Percentiles rank a stretch among this genome's conserved stretches.
Conservation (phyloP, 92 coral and sea anemone genomes). For the Epizoanthus ramosus region DNA sequence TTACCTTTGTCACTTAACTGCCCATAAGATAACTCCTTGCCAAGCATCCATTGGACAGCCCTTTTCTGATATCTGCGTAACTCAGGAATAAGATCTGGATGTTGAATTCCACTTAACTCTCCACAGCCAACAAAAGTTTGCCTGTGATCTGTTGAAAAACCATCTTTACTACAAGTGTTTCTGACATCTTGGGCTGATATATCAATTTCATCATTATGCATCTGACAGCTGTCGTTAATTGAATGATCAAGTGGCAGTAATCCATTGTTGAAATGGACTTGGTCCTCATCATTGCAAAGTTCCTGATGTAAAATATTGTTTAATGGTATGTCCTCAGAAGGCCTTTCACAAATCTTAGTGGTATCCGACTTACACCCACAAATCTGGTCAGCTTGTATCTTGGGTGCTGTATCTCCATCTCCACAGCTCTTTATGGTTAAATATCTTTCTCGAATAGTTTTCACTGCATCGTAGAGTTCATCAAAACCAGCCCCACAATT, state of each 20-base stretch:
- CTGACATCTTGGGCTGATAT: background rate
- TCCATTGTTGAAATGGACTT: background rate
- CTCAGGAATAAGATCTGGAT: conserved; percentile 72
- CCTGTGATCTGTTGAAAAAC: background rate
- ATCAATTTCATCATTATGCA: background rate
- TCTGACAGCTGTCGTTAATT: background rate
- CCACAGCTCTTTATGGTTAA: background rate
- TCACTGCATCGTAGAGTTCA: conserved; percentile 77
- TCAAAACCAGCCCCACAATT: conserved; percentile 61
- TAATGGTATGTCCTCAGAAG: background rate
- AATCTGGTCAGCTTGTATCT: background rate
- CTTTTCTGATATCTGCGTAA: conserved; percentile 83
- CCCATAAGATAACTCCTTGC: conserved; percentile 54
- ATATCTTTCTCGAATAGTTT: conserved; percentile 51
- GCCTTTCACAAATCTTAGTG: background rate
- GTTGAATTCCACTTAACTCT: conserved; percentile 60
- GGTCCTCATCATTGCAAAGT: background rate
- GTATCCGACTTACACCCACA: background rate
- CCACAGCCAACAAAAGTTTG: background rate
- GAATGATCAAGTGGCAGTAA: no score
- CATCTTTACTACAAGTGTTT: background rate
- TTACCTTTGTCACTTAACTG: no score
- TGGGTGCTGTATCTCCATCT: background rate
- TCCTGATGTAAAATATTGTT: background rate
- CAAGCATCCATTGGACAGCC: conserved; percentile 91